Evolutionary conservation across 2,113 vertebrate species (phyloP), one percentile per base, ranked within the genome.

Genomic region (Trochalopteron elliotii): DNA sequence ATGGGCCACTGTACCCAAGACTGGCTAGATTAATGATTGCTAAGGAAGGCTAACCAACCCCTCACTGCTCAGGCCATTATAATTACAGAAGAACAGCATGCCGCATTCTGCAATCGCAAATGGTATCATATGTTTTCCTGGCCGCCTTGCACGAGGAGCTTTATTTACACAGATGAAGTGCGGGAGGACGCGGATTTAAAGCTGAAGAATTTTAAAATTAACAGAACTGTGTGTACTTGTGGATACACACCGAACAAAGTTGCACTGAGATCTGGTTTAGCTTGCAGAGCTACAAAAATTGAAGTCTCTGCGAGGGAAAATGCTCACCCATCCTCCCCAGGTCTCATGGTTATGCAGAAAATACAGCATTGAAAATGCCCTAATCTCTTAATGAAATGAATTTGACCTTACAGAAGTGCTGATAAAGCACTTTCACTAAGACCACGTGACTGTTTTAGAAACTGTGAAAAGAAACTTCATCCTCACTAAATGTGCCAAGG

Each of bases 81-180:
- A 99, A 99, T 99, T 99, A 99, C 99, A 98, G 98, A 98, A 98
- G 98, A 99, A 99, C 99, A 99, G 99, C 98, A 98, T 97, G 99
- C 98, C 95, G 89, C 98, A 98, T 98, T 98, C 98, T 98, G 98
- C 98, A 98, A 95, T 95, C 98, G 98, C 99, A 99, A 99, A 99
- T 98, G 98, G 98, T 98, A 98, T 99, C 99, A 98, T 99, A 99
- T 98, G 99, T 98, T 99, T 98, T 98, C 98, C 98, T 98, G 99
- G 99, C 98, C 98, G 90, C 57, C 93, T 90, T 97, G 57, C 49
- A 95, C 91, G 87, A 95, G 95, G 90, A 95, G 86, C 83, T 96
- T 87, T 94, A 91, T 49, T 96, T 94, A 95, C 94, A 72, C 33
- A 67, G 91, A 96, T 39, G 71, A 96, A 95, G 85, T 12, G 60